These are phyloP conservation scores for Corynorhinus townsendii DNA, from an alignment of 2,113 vertebrate species.

Conservation along the genomic window DNA sequence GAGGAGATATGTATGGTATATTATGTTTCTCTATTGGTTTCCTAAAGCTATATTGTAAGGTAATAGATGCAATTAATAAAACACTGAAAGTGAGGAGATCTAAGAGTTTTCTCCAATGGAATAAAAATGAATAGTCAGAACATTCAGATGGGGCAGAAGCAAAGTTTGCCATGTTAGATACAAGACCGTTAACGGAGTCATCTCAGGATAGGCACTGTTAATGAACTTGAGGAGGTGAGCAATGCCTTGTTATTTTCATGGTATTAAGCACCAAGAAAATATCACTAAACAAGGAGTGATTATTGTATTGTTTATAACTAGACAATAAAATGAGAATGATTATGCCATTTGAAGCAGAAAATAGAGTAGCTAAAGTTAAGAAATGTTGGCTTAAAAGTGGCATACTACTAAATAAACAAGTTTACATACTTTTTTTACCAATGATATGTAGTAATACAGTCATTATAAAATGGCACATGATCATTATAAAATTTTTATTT, in stretches of 20 bases:
- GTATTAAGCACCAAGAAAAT: conserved; percentile 35
- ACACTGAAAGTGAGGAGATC: background rate
- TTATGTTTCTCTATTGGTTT: background rate
- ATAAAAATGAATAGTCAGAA: background rate
- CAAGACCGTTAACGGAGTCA: background rate
- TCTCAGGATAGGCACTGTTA: conserved; percentile 8
- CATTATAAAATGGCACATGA: background rate
- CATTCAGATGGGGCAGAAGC: background rate
- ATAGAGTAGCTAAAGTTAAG: background rate
- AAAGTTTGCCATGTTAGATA: background rate
- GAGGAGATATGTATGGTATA: background rate
- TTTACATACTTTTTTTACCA: background rate
- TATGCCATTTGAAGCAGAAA: background rate
- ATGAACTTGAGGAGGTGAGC: conserved; percentile 20
- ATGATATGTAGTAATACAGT: background rate
- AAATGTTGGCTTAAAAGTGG: background rate
- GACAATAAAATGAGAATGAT: conserved; percentile 2
- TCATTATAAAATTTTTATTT: background rate
- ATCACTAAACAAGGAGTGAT: conserved; percentile 9
- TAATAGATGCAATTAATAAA: background rate
- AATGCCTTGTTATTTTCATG: background rate
- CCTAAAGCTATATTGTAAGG: background rate
- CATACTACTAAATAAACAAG: background rate
- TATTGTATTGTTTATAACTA: background rate
- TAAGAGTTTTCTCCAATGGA: background rate